phyloP scores from a whole-genome alignment of 1,140 invertebrate species.

The Arctopsyche grandis region DNA sequence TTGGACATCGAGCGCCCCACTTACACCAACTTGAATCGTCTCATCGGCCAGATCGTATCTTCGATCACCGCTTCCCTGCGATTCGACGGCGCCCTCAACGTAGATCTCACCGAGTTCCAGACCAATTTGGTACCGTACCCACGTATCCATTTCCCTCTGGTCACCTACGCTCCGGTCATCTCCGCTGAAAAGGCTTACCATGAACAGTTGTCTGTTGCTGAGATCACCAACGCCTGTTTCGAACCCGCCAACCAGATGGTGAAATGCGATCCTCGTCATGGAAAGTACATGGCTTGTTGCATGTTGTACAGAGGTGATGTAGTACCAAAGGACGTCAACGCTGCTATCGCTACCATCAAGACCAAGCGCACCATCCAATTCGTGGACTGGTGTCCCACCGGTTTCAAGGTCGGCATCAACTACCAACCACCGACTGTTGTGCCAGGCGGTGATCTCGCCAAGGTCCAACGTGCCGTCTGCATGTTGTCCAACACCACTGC shows the following conservation, averaged over 20 bases:
- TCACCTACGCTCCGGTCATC: constrained; percentile 87
- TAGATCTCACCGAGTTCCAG: constrained; percentile 91
- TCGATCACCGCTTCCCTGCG: constrained; percentile 89
- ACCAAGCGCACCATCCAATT: constrained; percentile 87
- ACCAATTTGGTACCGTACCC: constrained; percentile 89
- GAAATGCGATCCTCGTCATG: constrained; percentile 90
- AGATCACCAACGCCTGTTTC: constrained; percentile 91
- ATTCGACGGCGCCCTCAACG: constrained; percentile 90
- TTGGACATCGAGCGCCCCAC: constrained; percentile 88
- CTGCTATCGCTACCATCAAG: constrained; percentile 87
- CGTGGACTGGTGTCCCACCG: constrained; percentile 92
- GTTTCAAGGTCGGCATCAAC: constrained; percentile 85
- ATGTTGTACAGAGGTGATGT: constrained; percentile 83
- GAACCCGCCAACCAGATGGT: constrained; percentile 93
- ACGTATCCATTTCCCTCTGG: constrained; percentile 85
- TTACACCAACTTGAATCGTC: constrained; percentile 81
- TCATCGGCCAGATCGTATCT: constrained; percentile 88
- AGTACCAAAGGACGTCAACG: constrained; percentile 83
- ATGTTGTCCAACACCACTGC: constrained; percentile 88
- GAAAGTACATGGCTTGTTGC: constrained; percentile 92
- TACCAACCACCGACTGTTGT: constrained; percentile 85
- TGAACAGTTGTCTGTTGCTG: constrained; percentile 82
- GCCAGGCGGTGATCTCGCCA: constrained; percentile 82
- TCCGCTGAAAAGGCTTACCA: constrained; percentile 89
- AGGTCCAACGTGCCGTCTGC: constrained; percentile 76